Conservation (phyloP, 2,113 vertebrate genomes). For the Trematocara nigrifrons region DNA sequence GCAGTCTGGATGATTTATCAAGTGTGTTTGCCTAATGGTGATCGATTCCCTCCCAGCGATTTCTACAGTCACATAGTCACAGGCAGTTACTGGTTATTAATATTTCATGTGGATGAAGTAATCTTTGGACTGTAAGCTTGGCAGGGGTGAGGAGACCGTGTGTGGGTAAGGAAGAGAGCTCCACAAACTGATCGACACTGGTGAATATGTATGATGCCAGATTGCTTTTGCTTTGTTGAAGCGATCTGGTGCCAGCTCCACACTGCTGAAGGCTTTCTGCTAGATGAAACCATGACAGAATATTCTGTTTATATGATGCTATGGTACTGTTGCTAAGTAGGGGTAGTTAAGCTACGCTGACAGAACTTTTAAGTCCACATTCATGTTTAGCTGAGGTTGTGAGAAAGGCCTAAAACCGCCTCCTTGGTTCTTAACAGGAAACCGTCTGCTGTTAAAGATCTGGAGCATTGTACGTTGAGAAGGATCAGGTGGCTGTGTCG, state of each 20-base stretch:
- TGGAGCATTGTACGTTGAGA: neutral
- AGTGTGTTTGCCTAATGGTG: neutral
- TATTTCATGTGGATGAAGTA: constrained; percentile 8
- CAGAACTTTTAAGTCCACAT: neutral
- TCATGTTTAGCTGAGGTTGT: neutral
- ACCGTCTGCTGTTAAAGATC: neutral
- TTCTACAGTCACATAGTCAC: neutral
- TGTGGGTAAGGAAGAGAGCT: neutral
- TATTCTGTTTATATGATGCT: neutral
- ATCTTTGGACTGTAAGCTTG: neutral
- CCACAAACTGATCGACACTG: neutral
- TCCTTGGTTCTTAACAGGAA: neutral
- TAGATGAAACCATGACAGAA: neutral
- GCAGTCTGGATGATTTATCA: neutral
- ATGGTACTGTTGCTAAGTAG: neutral
- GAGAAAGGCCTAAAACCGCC: neutral
- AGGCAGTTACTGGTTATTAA: neutral
- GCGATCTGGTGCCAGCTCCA: neutral
- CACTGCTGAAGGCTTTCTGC: neutral
- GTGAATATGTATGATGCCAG: neutral
- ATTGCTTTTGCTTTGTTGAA: neutral
- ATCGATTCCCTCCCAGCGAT: neutral
- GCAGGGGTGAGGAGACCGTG: neutral
- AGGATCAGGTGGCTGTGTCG: neutral
- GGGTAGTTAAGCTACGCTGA: neutral